phyloP scores from a whole-genome alignment of 2,797 vertebrate species.

The Tragelaphus eurycerus region DNA sequence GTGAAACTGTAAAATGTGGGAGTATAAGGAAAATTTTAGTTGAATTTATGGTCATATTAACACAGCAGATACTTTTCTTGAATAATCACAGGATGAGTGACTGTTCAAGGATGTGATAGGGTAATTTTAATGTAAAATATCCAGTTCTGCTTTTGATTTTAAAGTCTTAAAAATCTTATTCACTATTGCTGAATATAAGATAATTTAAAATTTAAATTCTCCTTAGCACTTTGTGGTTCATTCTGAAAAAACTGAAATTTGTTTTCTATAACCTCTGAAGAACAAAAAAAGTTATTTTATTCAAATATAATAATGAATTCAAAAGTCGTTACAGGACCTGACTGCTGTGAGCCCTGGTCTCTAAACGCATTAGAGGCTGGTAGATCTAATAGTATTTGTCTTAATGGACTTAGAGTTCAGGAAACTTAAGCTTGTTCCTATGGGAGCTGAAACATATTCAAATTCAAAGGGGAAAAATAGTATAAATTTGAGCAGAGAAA shows the following conservation, averaged over 20 bases:
- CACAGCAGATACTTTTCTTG: not conserved
- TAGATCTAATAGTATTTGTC: not conserved
- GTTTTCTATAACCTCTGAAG: conserved; percentile 23
- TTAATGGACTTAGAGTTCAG: conserved; percentile 6
- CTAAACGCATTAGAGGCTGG: not conserved
- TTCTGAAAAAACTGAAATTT: not conserved
- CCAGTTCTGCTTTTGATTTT: not conserved
- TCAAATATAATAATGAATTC: conserved; percentile 20
- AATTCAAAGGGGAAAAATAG: not conserved
- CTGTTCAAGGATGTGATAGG: not conserved
- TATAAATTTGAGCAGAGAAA: conserved; percentile 34
- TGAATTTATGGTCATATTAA: not conserved
- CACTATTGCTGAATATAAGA: not conserved
- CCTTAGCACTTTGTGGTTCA: not conserved
- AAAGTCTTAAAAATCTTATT: not conserved
- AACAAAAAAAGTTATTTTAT: not conserved
- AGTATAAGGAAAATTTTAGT: not conserved
- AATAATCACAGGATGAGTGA: not conserved
- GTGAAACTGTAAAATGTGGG: not conserved
- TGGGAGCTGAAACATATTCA: conserved; percentile 37
- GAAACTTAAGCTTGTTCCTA: conserved; percentile 8
- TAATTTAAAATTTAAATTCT: conserved; percentile 40
- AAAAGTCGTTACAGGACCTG: not conserved
- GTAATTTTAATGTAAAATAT: conserved; percentile 20
- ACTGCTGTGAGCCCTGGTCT: not conserved